These are phyloP conservation scores for Pantherophis alleghaniensis DNA, from an alignment of 2,797 vertebrate genomes.

Conservation along the genomic window DNA sequence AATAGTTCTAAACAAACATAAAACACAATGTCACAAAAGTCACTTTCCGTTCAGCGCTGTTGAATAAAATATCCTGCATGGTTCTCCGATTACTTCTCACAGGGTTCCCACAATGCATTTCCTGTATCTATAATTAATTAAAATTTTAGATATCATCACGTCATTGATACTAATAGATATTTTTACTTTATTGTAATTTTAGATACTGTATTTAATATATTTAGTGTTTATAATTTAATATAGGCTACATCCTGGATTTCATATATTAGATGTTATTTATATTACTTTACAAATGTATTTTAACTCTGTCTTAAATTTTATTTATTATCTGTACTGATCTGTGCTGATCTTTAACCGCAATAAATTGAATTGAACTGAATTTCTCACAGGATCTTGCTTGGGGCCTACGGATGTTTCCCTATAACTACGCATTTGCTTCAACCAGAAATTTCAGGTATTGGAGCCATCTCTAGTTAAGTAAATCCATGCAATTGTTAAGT, in stretches of 20 bases:
- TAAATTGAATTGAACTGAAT: neutral
- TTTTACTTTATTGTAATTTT: neutral
- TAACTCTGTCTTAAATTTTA: neutral
- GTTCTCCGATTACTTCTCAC: neutral
- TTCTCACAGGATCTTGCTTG: neutral
- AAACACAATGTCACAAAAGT: neutral
- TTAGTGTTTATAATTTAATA: neutral
- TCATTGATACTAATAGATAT: neutral
- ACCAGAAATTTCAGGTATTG: neutral
- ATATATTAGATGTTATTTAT: neutral
- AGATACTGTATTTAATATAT: neutral
- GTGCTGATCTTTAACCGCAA: neutral
- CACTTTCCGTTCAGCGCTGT: neutral
- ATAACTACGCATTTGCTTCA: neutral
- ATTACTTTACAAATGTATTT: neutral
- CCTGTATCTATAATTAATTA: neutral
- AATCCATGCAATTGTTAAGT: neutral
- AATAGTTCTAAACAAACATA: neutral
- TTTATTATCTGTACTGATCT: neutral
- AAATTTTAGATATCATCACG: neutral
- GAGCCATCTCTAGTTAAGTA: neutral
- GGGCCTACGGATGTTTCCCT: neutral
- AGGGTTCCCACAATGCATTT: neutral
- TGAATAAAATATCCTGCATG: neutral
- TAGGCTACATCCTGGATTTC: neutral